These are phyloP conservation scores for Pachycephala philippinensis DNA, from an alignment of 2,113 vertebrate species.

Conservation along the genomic window DNA sequence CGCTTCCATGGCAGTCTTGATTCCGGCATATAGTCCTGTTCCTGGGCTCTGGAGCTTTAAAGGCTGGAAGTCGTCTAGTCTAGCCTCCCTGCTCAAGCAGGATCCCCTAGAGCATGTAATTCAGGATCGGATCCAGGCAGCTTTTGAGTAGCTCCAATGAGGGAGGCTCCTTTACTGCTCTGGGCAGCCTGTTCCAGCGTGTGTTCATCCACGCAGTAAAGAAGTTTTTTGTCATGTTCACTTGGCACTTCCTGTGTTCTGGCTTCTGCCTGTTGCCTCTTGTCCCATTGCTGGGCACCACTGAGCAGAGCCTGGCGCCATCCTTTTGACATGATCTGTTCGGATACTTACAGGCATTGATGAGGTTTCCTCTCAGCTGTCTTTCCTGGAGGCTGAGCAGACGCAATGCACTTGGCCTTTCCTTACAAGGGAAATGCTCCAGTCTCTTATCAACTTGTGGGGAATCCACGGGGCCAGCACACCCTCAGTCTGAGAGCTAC, in stretches of 20 bases:
- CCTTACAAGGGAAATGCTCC: not conserved
- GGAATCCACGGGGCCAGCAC: not conserved
- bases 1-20: not conserved
- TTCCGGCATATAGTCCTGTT: not conserved
- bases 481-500: not conserved
- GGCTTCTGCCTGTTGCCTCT: not conserved
- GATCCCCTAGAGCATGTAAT: not conserved
- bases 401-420: not conserved
- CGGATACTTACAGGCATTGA: not conserved
- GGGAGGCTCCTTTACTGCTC: not conserved
- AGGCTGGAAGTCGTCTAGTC: not conserved
- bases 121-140: too few species aligned
- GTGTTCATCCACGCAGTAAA: not conserved
- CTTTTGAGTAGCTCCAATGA: not conserved
- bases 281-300: not conserved
- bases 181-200: not conserved
- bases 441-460: not conserved
- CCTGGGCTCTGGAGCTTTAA: not conserved
- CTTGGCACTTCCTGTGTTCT: too few species aligned
- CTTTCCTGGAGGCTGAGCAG: not conserved
- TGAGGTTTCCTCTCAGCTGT: rapidly evolving
- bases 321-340: not conserved
- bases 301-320: not conserved
- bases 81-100: not conserved
- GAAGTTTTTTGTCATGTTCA: not conserved